Evolutionary conservation across 2,113 vertebrate genomes (phyloP).

Genomic region (Datnioides undecimradiatus): DNA sequence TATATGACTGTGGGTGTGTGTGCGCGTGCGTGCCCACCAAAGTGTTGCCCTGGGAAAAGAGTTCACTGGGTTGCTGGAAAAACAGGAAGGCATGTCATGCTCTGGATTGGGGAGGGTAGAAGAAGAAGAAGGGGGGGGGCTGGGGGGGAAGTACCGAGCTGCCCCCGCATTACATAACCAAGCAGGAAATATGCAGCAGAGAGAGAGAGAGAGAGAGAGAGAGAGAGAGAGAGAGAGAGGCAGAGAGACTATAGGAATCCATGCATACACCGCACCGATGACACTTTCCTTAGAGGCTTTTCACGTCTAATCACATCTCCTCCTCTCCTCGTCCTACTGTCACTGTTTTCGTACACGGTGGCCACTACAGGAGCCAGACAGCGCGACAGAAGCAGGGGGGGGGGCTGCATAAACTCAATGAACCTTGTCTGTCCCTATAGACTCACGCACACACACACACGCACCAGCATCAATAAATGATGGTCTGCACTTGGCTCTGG

Average conservation of each 20-base stretch:
- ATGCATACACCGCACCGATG: constrained; percentile 57
- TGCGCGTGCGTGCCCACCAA: constrained; percentile 15
- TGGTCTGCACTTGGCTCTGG: constrained; percentile 46
- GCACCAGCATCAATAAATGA: constrained; percentile 71
- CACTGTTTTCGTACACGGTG: constrained; percentile 4
- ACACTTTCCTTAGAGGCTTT: constrained; percentile 69
- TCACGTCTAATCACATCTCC: constrained; percentile 69
- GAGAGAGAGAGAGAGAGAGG: too few relatives aligned
- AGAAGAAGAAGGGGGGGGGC: constrained; percentile 8
- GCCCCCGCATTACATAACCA: constrained; percentile 80
- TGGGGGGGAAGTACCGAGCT: constrained; percentile 37
- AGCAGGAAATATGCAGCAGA: constrained; percentile 77
- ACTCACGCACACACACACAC: constrained; percentile 9
- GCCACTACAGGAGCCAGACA: constrained; percentile 59
- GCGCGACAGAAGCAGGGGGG: constrained; percentile 27
- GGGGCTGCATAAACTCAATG: constrained; percentile 62
- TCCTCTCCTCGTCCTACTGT: constrained; percentile 25
- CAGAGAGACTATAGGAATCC: constrained; percentile 32
- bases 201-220: constrained; percentile 24
- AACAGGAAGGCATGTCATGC: constrained; percentile 77
- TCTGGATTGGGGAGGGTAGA: constrained; percentile 63
- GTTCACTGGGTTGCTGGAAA: constrained; percentile 79
- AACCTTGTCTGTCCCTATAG: constrained; percentile 52
- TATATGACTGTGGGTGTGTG: constrained; percentile 25
- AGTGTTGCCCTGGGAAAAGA: constrained; percentile 68